A percentile compares a stretch with the other conserved stretches of the same genome.
Evolutionary conservation across 2,888 invertebrate genomes (phyloP).

Genomic region (Sisyra terminalis): DNA sequence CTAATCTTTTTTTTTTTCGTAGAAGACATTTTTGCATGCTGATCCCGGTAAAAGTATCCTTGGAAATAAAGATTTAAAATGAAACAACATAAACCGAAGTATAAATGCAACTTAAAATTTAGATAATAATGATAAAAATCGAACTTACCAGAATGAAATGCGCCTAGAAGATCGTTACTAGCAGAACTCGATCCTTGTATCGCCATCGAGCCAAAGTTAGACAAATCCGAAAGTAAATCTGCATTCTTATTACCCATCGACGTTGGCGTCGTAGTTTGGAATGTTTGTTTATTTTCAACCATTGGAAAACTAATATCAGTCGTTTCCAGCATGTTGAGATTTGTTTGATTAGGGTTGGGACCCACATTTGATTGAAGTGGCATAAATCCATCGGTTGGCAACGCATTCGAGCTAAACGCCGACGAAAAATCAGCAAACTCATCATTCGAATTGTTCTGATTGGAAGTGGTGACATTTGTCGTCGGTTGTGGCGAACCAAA

Average conservation of each 20-base stretch:
- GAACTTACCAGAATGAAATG: constrained; percentile 15
- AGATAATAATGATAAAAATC: constrained; percentile 2
- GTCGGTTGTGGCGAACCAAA: constrained; percentile 30
- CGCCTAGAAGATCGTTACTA: constrained; percentile 15
- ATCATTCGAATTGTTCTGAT: constrained; percentile 25
- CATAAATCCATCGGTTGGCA: neutral
- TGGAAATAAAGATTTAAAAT: no score
- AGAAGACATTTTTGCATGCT: no score
- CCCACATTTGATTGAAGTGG: no score
- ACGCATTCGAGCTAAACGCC: constrained; percentile 34
- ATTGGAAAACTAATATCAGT: neutral
- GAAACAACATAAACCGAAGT: no score
- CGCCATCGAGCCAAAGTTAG: constrained; percentile 18
- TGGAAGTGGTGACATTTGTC: constrained; percentile 4
- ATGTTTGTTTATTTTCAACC: neutral
- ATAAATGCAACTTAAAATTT: no score
- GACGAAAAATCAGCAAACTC: constrained; percentile 71
- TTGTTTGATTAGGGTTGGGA: no score
- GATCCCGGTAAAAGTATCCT: no score
- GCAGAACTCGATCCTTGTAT: constrained; percentile 14
- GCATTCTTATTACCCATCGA: constrained; percentile 1
- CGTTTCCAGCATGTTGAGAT: neutral
- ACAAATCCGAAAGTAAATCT: constrained; percentile 21
- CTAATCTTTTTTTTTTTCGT: no score
- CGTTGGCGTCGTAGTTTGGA: neutral